Conservation (phyloP, 2,797 vertebrate genomes). For the Malacoraja senta region DNA sequence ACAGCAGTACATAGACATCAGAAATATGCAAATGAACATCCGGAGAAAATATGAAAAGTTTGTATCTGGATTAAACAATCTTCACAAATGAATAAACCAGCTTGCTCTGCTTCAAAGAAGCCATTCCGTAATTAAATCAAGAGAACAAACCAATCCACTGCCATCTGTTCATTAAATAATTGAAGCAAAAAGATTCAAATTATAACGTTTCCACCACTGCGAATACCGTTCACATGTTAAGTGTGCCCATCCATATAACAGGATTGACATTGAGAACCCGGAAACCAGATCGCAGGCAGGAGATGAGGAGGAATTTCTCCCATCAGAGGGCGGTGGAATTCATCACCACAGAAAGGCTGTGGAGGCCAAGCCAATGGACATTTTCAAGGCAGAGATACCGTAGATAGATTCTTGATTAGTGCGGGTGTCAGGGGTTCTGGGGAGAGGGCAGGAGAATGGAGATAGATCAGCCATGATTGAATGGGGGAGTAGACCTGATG, state of each 20-base stretch:
- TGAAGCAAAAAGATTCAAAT: background rate
- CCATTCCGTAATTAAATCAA: constrained; percentile 3
- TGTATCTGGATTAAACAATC: background rate
- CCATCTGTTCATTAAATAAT: constrained; percentile 7
- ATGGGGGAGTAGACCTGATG: no score
- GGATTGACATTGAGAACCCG: no score
- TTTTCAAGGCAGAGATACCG: no score
- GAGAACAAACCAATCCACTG: background rate
- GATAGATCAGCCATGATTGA: no score
- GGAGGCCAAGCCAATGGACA: no score
- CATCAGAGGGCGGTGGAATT: no score
- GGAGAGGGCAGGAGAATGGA: no score
- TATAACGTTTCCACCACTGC: background rate
- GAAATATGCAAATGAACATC: background rate
- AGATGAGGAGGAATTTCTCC: no score
- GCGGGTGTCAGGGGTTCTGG: no score
- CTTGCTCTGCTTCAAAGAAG: background rate
- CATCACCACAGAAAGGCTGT: no score
- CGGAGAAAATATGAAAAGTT: background rate
- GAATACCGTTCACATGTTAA: background rate
- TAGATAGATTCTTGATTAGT: no score
- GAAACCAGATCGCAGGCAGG: background rate
- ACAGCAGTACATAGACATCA: background rate
- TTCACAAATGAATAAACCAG: background rate
- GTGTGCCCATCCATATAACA: background rate